Percentiles rank a stretch among this genome's conserved stretches.
Evolutionary conservation across 2,888 invertebrate genomes (phyloP).

Genomic region (Heliconius cydno): DNA sequence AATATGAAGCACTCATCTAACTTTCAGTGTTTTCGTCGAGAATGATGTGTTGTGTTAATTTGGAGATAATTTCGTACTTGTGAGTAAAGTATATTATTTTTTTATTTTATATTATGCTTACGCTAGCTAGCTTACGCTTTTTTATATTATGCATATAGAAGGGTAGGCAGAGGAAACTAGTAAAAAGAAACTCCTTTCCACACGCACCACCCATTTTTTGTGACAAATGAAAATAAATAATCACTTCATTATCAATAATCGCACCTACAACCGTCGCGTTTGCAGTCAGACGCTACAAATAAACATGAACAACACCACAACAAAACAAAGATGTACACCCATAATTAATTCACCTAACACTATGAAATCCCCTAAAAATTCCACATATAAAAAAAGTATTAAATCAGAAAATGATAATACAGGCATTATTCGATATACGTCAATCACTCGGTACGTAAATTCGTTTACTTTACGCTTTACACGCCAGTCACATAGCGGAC

Average conservation of each 20-base stretch:
- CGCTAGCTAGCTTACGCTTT: no score
- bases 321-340: not conserved
- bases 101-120: no score
- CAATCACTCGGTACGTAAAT: slow-evolving; percentile 50
- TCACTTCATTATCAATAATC: no score
- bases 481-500: slow-evolving; percentile 49
- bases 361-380: not conserved
- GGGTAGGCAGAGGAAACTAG: no score
- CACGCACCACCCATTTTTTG: not conserved
- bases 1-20: slow-evolving; percentile 24
- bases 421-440: slow-evolving; percentile 48
- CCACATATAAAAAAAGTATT: not conserved
- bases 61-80: not conserved
- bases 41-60: not conserved
- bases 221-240: not conserved
- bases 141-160: no score
- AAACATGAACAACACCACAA: no score
- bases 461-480: slow-evolving; percentile 51
- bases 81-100: no score
- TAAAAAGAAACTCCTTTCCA: no score
- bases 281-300: no score
- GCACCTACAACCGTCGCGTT: not conserved
- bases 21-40: not conserved
- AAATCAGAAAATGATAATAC: slow-evolving; percentile 34
- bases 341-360: not conserved